A percentile compares a stretch with the other conserved stretches of the same genome.
Evolutionary conservation across 2,113 vertebrate species (phyloP).

Genomic region (Oreochromis tanganicae): DNA sequence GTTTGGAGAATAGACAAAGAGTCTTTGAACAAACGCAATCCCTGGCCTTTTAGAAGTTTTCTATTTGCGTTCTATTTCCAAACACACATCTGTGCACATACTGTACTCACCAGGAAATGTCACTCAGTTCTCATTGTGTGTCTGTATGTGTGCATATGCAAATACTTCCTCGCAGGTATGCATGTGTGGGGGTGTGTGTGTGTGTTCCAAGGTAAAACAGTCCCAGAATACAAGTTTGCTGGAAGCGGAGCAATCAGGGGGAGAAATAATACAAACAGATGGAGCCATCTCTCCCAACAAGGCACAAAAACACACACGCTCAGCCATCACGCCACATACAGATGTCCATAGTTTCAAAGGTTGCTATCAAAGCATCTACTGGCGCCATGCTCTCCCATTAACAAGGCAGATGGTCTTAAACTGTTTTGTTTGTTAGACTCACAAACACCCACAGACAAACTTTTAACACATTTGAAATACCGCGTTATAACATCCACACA

Average conservation of each 20-base stretch:
- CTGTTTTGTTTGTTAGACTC: slow-evolving; percentile 41
- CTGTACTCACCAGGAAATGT: slow-evolving; percentile 19
- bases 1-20: neutral
- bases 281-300: slow-evolving; percentile 23
- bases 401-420: slow-evolving; percentile 57
- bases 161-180: slow-evolving; percentile 31
- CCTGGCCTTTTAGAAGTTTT: neutral
- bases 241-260: slow-evolving; percentile 37
- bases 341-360: slow-evolving; percentile 47
- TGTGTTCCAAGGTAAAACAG: slow-evolving; percentile 22
- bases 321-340: slow-evolving; percentile 22
- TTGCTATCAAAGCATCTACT: slow-evolving; percentile 55
- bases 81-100: slow-evolving; percentile 25
- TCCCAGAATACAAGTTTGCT: slow-evolving; percentile 43
- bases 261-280: slow-evolving; percentile 59
- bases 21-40: slow-evolving; percentile 13
- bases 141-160: neutral
- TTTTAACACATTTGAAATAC: slow-evolving; percentile 25
- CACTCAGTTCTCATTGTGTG: slow-evolving; percentile 10
- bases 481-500: slow-evolving; percentile 17
- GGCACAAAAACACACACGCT: neutral
- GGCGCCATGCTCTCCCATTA: slow-evolving; percentile 20
- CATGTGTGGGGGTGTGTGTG: slow-evolving; percentile 19
- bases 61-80: neutral
- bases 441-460: slow-evolving; percentile 45